Evolutionary conservation across 2,113 vertebrate genomes (phyloP).

Genomic region (Rhineura floridana): DNA sequence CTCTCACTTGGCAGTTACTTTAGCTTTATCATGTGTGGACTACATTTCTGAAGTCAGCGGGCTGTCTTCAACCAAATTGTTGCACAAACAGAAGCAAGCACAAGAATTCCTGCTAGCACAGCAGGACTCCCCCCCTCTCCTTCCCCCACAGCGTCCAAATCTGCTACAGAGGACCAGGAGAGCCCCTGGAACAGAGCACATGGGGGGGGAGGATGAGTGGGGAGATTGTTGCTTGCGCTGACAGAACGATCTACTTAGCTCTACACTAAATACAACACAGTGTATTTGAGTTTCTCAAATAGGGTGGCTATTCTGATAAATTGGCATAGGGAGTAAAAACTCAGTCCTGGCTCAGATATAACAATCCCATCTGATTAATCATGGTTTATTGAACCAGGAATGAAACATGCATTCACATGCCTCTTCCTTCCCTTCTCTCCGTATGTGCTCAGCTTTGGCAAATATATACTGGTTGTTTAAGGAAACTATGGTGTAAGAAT

Average conservation of each 20-base stretch:
- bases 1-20: not conserved
- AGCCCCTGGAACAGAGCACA: too few relatives aligned
- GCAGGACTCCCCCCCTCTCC: too few relatives aligned
- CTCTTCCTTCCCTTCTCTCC: not conserved
- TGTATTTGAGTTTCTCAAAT: not conserved
- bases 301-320: not conserved
- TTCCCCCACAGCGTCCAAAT: too few relatives aligned
- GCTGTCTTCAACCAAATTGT: too few relatives aligned
- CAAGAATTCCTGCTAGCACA: too few relatives aligned
- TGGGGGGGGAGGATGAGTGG: too few relatives aligned
- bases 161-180: too few relatives aligned
- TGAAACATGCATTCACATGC: not conserved
- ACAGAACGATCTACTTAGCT: too few relatives aligned
- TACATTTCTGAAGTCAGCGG: not conserved
- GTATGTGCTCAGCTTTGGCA: not conserved
- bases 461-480: not conserved
- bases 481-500: not conserved
- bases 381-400: not conserved
- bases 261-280: too few relatives aligned
- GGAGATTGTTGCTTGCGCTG: too few relatives aligned
- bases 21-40: not conserved
- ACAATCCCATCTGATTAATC: not conserved
- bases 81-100: too few relatives aligned
- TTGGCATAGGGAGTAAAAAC: not conserved
- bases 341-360: not conserved